These are phyloP conservation scores for Melanogrammus aeglefinus DNA, from an alignment of 2,797 vertebrate species.

Conservation along the genomic window DNA sequence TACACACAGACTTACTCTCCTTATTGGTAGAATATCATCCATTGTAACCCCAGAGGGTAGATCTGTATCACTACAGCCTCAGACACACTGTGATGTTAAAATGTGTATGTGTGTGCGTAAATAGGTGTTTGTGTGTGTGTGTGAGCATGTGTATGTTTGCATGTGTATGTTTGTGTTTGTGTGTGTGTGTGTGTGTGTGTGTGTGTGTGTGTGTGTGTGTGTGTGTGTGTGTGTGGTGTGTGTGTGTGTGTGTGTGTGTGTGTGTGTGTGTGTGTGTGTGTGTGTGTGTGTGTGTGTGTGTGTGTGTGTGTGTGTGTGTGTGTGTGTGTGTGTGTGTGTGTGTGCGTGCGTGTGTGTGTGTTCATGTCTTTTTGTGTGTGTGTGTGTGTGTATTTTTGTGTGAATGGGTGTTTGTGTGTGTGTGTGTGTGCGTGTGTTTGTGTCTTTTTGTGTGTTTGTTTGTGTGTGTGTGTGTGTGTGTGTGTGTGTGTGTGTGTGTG, in stretches of 20 bases:
- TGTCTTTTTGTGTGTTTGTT: conserved; percentile 41
- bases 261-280: conserved; percentile 43
- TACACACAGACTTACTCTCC: conserved; percentile 27
- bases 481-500: conserved; percentile 22
- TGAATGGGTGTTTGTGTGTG: no score
- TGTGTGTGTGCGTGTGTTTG: conserved; percentile 27
- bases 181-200: conserved; percentile 24
- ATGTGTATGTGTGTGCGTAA: conserved; percentile 50
- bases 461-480: conserved; percentile 43
- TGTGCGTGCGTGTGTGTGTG: conserved; percentile 33
- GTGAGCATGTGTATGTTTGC: conserved; percentile 19
- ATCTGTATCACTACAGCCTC: conserved; percentile 67
- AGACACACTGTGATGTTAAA: conserved; percentile 55
- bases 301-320: conserved; percentile 21
- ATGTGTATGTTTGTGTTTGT: conserved; percentile 51
- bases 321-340: conserved; percentile 45
- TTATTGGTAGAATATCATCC: conserved; percentile 64
- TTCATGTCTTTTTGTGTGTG: conserved; percentile 28
- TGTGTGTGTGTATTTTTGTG: conserved; percentile 23
- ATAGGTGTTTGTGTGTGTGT: conserved; percentile 35
- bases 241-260: conserved; percentile 32
- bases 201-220: conserved; percentile 33
- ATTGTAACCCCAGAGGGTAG: conserved; percentile 70
- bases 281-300: conserved; percentile 33
- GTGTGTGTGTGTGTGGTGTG: conserved; percentile 45